phyloP scores from a whole-genome alignment of 2,113 vertebrate genomes.

The Gallinago paraguaiae region DNA sequence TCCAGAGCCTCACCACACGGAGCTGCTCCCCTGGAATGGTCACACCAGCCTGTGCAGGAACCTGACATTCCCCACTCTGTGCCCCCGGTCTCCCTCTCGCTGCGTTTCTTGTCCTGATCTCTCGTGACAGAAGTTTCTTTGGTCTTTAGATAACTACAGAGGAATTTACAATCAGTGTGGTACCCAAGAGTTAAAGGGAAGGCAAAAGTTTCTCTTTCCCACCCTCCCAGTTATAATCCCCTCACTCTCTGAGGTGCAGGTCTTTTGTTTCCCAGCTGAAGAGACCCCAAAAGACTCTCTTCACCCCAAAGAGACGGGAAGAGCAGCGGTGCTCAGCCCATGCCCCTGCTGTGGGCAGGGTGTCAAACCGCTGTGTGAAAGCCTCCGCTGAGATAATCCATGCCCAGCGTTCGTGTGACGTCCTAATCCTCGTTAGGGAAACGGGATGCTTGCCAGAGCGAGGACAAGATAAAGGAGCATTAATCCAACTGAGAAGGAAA shows the following conservation, averaged over 20 bases:
- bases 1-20: neutral
- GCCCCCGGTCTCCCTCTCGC: neutral
- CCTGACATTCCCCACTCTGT: accelerated
- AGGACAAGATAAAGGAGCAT: neutral
- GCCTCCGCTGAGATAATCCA: neutral
- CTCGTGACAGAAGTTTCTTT: neutral
- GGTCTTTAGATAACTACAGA: neutral
- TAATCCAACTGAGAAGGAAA: neutral
- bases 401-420: neutral
- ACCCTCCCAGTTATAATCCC: neutral
- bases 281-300: neutral
- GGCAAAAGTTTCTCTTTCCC: neutral
- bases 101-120: neutral
- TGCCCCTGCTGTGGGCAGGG: neutral
- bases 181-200: neutral
- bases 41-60: neutral
- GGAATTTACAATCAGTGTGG: neutral
- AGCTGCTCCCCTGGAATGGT: neutral
- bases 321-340: neutral
- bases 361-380: neutral
- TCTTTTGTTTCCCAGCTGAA: neutral
- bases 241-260: neutral
- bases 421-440: neutral
- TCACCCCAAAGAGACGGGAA: neutral
- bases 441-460: neutral